phyloP scores from a whole-genome alignment of 2,113 vertebrate genomes.

The Columba janthina region DNA sequence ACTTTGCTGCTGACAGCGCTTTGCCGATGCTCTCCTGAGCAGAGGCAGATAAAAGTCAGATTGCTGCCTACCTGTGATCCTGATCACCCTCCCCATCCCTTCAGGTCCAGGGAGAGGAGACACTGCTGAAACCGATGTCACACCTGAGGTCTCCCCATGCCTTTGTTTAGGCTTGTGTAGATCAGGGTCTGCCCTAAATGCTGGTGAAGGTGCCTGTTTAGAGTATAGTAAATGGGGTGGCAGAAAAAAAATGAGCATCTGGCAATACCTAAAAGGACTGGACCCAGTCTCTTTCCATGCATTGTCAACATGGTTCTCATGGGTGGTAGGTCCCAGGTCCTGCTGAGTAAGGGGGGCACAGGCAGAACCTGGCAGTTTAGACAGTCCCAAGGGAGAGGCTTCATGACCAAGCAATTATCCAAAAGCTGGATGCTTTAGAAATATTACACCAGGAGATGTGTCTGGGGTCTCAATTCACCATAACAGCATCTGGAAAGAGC shows the following conservation, averaged over 20 bases:
- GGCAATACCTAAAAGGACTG: neutral
- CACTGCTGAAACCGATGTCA: rapidly evolving
- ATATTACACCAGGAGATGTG: neutral
- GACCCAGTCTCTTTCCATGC: neutral
- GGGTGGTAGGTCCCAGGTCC: neutral
- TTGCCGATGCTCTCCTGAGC: slow-evolving; percentile 30
- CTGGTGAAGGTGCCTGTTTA: neutral
- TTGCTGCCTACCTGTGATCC: neutral
- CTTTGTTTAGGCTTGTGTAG: neutral
- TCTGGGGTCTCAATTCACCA: neutral
- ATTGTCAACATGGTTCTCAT: neutral
- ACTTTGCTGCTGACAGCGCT: slow-evolving; percentile 17
- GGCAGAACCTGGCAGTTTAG: neutral
- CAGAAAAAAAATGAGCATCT: neutral
- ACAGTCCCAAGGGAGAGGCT: neutral
- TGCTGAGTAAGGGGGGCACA: neutral
- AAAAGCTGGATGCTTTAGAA: neutral
- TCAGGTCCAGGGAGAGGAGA: neutral
- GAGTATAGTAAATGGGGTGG: neutral
- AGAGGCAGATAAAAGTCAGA: neutral
- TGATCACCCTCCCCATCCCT: neutral
- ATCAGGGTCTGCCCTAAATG: neutral
- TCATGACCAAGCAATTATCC: neutral
- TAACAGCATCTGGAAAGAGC: neutral
- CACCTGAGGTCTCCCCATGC: rapidly evolving